Evolutionary conservation across 1,140 invertebrate genomes (phyloP), one percentile per base, ranked within the genome.

Genomic region (Drosophila virilis): DNA sequence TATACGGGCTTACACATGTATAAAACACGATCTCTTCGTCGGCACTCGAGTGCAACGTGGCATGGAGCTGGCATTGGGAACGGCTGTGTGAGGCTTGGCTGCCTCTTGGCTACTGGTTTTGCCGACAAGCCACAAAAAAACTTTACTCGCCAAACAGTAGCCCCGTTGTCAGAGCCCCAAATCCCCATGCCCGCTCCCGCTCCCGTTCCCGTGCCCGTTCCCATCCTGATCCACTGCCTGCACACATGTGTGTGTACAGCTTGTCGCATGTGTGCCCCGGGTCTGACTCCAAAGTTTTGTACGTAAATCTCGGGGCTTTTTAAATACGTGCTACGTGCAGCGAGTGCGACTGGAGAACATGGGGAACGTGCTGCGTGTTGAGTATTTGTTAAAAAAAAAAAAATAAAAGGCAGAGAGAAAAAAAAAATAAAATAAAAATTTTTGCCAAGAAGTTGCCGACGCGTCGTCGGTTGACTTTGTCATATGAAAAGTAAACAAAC

Each of bases 401-500:
- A 51, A 60, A 17, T 17, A 17, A 62, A 68, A 43, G 22, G 33
- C 59, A 51, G 52, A 22, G 48, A 71, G 51, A 58, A 74, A 67
- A 78, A 59, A 37, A 57, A 40, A 54, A 67, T n/a, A 35, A 48
- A 48, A 66, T 51, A 52, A 73, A 76, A 79, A 76, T 69, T 69
- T 28, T 86, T 79, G 74, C 69, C 83, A 86, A 88, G 83, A 86
- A 86, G 72, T 88, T 88, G 82, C 79, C 80, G 79, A 82, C 55
- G 84, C 76, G 68, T 77, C 60, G 84, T 86, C 76, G 80, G 61
- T 86, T 86, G 84, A 86, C 83, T 86, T 89, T 86, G 83, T 88
- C 83, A 86, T 86, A 83, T 88, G 79, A 86, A 86, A 88, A 83
- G 83, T 86, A 86, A 89, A 88, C 83, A 88, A 86, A 83, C 83